Base-by-base conservation (phyloP, 2,113 vertebrate species). In the Garra rufa region DNA sequence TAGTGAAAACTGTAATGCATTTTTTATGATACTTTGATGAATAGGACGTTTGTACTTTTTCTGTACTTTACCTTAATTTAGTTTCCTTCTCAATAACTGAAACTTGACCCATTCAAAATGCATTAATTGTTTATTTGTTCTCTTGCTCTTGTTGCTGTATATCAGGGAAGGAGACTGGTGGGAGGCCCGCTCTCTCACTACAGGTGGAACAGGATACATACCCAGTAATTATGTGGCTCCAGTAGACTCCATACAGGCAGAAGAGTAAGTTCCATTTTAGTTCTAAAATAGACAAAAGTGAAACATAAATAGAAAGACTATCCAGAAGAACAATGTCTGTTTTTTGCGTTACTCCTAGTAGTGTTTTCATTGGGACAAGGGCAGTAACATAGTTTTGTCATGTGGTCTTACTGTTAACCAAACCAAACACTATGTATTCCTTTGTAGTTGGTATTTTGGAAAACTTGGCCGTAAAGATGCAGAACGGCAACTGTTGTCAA, bases 221-320 rank as follows among this genome's bases (percentile, higher is more conserved):
- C 98, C 98, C 92, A 99, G 98, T 91, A 99, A 99, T 93, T 99
- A 99, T 69, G 98, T 99, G 91, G 98, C 98, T 94, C 98, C 98
- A 9, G 98, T 99, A 21, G 98, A 99, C 92, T 99, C 98, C 15
- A 99, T 99, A 94, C 98, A 99, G 91, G 98, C 98, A 83, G 98
- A 99, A 90, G 98, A 99, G 98, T 99, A 95, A 92, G 98, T 97
- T 87, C 88, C 78, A 26, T 88, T 87, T 87, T 69, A 15, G 65
- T 46, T 43, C 26, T 24, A 43, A 57, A 81, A 73, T 75, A 81
- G 63, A 13, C 57, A 14, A 34, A 52, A 41, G 19, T 61, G 9
- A 76, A 81, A 83, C 57, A 55, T 48, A 48, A 80, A 75, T 70
- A 70, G 44, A 3, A 50, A 8, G 10, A 17, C 59, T 67, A 28